Conservation (phyloP, 2,113 vertebrate species). For the Phaethornis superciliosus region DNA sequence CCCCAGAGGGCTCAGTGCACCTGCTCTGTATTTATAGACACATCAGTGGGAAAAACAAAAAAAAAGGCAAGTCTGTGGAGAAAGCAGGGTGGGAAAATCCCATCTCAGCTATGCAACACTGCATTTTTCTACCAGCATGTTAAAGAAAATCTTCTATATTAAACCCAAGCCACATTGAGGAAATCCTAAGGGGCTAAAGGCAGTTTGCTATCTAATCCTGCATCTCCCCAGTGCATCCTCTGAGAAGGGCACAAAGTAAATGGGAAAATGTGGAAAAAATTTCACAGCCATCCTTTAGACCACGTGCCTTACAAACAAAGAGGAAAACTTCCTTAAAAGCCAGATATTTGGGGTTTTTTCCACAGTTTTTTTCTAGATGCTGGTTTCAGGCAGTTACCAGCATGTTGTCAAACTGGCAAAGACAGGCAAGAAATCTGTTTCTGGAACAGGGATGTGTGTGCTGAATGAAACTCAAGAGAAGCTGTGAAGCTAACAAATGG, state of each 20-base stretch:
- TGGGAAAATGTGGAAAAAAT: background rate
- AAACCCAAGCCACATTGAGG: background rate
- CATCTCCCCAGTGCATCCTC: background rate
- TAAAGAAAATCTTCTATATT: background rate
- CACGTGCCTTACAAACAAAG: background rate
- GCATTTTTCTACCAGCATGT: background rate
- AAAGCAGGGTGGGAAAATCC: background rate
- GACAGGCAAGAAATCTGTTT: background rate
- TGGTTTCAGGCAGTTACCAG: background rate
- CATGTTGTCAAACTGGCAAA: background rate
- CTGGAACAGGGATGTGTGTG: rapidly evolving
- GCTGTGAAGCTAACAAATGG: background rate
- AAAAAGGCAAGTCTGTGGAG: background rate
- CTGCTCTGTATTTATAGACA: background rate
- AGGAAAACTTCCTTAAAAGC: background rate
- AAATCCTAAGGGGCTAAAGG: conserved; percentile 16
- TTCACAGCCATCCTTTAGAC: background rate
- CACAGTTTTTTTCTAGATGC: too few relatives aligned
- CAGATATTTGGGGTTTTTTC: background rate
- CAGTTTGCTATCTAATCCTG: background rate
- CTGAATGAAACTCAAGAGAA: background rate
- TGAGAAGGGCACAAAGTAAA: background rate
- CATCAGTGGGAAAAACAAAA: background rate
- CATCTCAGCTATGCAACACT: background rate
- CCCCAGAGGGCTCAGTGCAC: background rate